These are phyloP conservation scores for Aphrophora alni DNA, from an alignment of 2,888 invertebrate species.

Conservation along the genomic window DNA sequence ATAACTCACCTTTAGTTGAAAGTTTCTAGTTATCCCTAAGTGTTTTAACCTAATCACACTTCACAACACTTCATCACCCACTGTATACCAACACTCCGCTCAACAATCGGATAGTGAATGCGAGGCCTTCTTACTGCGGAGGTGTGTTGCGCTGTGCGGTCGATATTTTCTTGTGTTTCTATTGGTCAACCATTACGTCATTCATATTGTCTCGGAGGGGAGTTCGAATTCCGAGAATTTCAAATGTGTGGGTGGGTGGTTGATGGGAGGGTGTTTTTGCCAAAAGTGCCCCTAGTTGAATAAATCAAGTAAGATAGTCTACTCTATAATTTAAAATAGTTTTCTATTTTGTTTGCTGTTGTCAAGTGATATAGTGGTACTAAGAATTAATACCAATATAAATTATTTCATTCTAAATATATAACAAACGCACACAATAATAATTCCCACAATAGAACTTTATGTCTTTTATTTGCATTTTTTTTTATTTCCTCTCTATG, in stretches of 20 bases:
- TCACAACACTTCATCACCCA: neutral
- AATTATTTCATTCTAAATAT: too few species aligned
- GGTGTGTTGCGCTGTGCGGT: neutral
- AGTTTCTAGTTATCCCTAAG: neutral
- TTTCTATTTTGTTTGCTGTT: too few species aligned
- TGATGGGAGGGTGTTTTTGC: neutral
- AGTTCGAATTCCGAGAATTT: neutral
- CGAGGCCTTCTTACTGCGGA: neutral
- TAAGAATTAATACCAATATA: too few species aligned
- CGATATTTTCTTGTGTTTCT: neutral
- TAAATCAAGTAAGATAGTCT: neutral
- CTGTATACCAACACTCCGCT: neutral
- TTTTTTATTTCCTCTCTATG: too few species aligned
- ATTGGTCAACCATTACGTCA: conserved; percentile 3
- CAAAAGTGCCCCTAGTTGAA: neutral
- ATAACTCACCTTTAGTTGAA: neutral
- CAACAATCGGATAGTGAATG: neutral
- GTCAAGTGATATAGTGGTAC: too few species aligned
- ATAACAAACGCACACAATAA: too few species aligned
- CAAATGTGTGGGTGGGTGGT: neutral
- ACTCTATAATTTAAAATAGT: too few species aligned
- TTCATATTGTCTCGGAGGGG: neutral
- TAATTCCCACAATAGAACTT: too few species aligned
- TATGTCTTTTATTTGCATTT: too few species aligned
- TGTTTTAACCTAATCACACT: neutral